Evolutionary conservation across 2,797 vertebrate species (phyloP), one percentile per base, ranked within the genome.

Genomic region (Syngnathus rostellatus): DNA sequence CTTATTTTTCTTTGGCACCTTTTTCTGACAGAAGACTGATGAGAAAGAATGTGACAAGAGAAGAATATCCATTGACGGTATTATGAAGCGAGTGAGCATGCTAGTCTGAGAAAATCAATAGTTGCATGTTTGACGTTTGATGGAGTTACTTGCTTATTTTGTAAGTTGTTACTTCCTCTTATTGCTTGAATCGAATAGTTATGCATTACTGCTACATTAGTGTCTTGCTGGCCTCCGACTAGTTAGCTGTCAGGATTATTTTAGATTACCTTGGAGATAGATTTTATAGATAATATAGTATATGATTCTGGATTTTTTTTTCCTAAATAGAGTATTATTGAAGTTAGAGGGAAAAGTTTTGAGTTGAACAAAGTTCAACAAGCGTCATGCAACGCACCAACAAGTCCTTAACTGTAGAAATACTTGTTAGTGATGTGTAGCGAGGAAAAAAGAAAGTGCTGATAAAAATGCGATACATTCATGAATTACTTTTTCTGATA

Each of bases 401-500:
- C 31, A 31, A 31, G 3, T 31, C 31, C 31, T 31, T 31, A 31
- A 4, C 31, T 31, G 31, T 31, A 31, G 31, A 31, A 31, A 31
- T 31, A 31, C 31, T 31, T 4, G 31, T 31, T 31, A 31, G 31
- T 31, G 31, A 31, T 53, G 51, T 53, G 51, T 54, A 21, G 21
- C 7, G 8, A 11, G 19, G 31, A 31, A 31, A 31, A 23, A 5
- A 8, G 39, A 59, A 59, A 38, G 38, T 8, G 17, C 43, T 0
- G 12, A 25, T 9, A 45, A 14, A 63, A 45, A 23, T 2, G 16
- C 67, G 62, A 31, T 40, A 21, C 67, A 72, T 72, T 66, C 67
- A 73, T 73, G 50, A 70, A 73, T 69, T 23, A 59, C 67, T 65
- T 74, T 48, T 63, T 64, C 8, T 77, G 70, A 72, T 25, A 54